phyloP scores from a whole-genome alignment of 2,888 invertebrate genomes.

The Erpobdella octoculata region DNA sequence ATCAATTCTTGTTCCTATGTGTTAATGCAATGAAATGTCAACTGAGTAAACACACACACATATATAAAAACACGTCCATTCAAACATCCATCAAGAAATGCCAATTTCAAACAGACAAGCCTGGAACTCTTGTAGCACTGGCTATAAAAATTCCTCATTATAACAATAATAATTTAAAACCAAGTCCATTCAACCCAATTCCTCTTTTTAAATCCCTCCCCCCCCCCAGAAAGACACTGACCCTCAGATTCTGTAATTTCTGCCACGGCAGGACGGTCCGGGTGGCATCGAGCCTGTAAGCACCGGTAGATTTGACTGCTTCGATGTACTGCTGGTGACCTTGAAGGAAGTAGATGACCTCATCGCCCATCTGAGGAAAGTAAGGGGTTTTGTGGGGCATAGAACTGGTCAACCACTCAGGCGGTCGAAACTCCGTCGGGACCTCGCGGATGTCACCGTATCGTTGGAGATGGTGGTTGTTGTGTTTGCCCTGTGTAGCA shows the following conservation, averaged over 20 bases:
- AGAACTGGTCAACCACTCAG: constrained; percentile 80
- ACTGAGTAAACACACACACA: too few species aligned
- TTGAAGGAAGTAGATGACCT: constrained; percentile 58
- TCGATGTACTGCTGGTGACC: constrained; percentile 72
- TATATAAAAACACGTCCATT: too few species aligned
- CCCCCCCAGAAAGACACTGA: too few species aligned
- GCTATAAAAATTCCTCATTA: too few species aligned
- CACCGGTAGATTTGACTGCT: constrained; percentile 72
- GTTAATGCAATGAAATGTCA: background rate
- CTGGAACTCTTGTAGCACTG: too few species aligned
- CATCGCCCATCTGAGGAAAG: constrained; percentile 93
- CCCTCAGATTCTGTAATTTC: constrained; percentile 58
- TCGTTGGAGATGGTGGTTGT: background rate
- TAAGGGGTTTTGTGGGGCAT: constrained; percentile 88
- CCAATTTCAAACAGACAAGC: too few species aligned
- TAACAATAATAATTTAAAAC: too few species aligned
- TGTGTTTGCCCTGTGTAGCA: background rate
- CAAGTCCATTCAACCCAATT: too few species aligned
- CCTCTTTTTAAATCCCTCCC: too few species aligned
- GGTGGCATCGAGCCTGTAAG: constrained; percentile 63
- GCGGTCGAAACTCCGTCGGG: constrained; percentile 36
- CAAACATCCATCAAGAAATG: too few species aligned
- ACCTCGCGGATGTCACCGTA: constrained; percentile 28
- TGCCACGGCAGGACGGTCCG: constrained; percentile 55
- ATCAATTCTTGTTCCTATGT: constrained; percentile 55